phyloP scores from a whole-genome alignment of 2,113 vertebrate species.

The Rhizomys pruinosus region DNA sequence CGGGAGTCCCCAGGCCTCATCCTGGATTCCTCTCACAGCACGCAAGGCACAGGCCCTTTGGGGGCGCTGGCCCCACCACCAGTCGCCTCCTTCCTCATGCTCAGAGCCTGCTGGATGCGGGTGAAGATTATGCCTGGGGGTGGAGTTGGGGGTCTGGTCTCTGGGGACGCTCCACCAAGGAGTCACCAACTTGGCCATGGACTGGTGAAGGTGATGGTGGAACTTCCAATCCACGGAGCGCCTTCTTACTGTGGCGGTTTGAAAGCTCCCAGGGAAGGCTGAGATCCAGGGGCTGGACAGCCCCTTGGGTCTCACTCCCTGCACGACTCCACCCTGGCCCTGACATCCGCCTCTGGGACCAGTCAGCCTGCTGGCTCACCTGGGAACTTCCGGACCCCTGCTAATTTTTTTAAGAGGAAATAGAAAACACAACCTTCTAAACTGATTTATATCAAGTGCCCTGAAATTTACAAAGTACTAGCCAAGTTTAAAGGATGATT shows the following conservation, averaged over 20 bases:
- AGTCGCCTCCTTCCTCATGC: not conserved
- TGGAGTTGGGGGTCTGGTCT: constrained; percentile 69
- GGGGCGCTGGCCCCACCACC: not conserved
- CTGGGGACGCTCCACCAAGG: not conserved
- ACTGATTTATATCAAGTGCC: not conserved
- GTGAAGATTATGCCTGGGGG: constrained; percentile 35
- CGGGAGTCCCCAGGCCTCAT: not conserved
- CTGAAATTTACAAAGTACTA: constrained; percentile 12
- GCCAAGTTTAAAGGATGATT: not conserved
- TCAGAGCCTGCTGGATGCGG: not conserved
- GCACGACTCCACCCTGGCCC: not conserved
- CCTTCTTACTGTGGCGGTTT: constrained; percentile 71
- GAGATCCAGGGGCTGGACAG: not conserved
- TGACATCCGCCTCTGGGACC: not conserved
- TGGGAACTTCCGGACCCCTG: not conserved
- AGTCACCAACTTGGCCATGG: constrained; percentile 69
- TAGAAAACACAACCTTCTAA: not conserved
- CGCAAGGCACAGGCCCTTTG: not conserved
- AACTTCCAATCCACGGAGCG: constrained; percentile 76
- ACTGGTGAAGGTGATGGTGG: constrained; percentile 65
- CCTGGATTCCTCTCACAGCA: not conserved
- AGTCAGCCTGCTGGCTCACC: not conserved
- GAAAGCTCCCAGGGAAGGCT: constrained; percentile 59
- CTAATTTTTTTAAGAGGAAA: not conserved
- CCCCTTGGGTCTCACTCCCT: not conserved